Evolutionary conservation across 2,797 vertebrate genomes (phyloP).

Genomic region (Notolabrus celidotus): DNA sequence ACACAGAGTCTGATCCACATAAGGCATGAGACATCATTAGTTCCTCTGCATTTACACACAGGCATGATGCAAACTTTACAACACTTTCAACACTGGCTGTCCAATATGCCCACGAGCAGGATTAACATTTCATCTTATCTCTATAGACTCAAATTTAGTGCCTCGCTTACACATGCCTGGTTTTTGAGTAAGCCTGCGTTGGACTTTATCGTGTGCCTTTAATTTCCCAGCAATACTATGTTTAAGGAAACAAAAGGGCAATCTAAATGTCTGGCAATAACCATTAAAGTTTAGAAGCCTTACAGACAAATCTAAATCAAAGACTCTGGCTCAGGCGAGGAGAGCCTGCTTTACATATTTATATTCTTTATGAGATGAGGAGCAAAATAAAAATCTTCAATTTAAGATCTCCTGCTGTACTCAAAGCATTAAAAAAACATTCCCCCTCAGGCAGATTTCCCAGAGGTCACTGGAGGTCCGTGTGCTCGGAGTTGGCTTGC

Average conservation of each 20-base stretch:
- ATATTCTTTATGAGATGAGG: background rate
- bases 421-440: slow-evolving; percentile 1
- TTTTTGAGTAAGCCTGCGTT: background rate
- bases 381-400: background rate
- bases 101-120: slow-evolving; percentile 7
- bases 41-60: slow-evolving; percentile 4
- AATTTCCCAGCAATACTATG: background rate
- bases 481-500: slow-evolving; percentile 29
- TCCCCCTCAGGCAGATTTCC: slow-evolving; percentile 16
- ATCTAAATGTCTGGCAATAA: background rate
- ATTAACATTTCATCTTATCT: slow-evolving; percentile 22
- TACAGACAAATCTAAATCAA: slow-evolving; percentile 8
- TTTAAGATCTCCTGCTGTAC: background rate
- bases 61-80: slow-evolving; percentile 28
- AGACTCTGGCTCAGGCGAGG: background rate
- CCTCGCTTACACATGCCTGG: too few species aligned
- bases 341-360: background rate
- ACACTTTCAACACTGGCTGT: slow-evolving; percentile 16
- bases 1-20: slow-evolving; percentile 7
- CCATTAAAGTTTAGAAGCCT: slow-evolving; percentile 3
- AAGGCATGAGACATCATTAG: slow-evolving; percentile 4
- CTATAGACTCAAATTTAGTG: slow-evolving; percentile 9
- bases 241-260: background rate
- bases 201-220: background rate
- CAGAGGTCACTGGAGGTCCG: slow-evolving; percentile 30